Conservation (phyloP, 2,797 vertebrate species). For the Fratercula arctica region DNA sequence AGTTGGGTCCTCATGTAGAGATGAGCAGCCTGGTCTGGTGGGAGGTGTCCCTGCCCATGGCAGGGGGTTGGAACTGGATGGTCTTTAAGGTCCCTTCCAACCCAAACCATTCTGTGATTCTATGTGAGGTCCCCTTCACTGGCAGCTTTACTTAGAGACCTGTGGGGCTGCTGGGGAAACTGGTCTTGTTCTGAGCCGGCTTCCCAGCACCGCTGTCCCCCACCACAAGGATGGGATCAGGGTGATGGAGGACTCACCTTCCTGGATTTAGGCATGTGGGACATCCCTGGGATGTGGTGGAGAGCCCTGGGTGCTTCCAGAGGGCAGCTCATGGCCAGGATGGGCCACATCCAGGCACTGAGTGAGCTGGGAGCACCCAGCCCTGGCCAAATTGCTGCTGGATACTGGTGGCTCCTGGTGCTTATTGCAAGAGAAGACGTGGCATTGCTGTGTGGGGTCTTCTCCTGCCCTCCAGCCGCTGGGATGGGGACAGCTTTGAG, state of each 20-base stretch:
- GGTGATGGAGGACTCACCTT: background rate
- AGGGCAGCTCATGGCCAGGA: background rate
- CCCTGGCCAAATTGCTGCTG: background rate
- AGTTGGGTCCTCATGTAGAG: background rate
- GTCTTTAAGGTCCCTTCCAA: too few relatives aligned
- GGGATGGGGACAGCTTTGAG: background rate
- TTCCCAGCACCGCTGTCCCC: background rate
- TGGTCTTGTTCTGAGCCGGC: background rate
- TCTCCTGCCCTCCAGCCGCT: background rate
- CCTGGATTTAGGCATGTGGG: background rate
- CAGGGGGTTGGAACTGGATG: too few relatives aligned
- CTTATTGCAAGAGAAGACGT: background rate
- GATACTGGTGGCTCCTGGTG: accelerated
- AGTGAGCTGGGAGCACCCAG: background rate
- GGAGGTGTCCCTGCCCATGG: too few relatives aligned
- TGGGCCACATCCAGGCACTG: background rate
- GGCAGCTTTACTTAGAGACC: background rate
- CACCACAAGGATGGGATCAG: accelerated
- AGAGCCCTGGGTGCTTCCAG: background rate
- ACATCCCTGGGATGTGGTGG: background rate
- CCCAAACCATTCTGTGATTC: too few relatives aligned
- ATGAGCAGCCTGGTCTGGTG: too few relatives aligned
- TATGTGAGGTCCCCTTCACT: background rate
- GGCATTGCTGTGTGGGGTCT: background rate
- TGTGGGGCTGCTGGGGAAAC: background rate